Conservation (phyloP, 2,888 invertebrate genomes). For the Drosophila nr. fundita region DNA sequence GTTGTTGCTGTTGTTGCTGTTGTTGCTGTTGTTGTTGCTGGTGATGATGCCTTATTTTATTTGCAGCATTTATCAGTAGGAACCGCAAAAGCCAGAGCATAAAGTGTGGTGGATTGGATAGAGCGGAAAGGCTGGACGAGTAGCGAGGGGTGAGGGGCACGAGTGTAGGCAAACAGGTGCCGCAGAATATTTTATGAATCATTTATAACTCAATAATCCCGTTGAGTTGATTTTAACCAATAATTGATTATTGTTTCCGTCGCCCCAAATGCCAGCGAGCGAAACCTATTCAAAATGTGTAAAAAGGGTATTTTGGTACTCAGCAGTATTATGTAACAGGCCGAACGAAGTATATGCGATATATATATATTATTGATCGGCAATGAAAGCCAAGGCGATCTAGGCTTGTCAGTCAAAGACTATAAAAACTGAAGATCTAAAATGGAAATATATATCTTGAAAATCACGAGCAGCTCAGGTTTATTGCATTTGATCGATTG, state of each 20-base stretch:
- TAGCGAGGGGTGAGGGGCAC: neutral
- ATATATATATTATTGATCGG: neutral
- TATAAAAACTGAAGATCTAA: neutral
- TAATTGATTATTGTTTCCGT: constrained; percentile 76
- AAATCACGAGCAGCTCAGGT: neutral
- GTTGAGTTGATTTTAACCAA: constrained; percentile 78
- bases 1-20: neutral
- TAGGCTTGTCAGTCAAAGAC: neutral
- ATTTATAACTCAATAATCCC: constrained; percentile 78
- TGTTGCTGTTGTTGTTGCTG: constrained; percentile 22
- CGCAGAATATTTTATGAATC: constrained; percentile 75
- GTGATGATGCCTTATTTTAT: constrained; percentile 64
- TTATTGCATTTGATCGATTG: neutral
- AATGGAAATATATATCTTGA: no score
- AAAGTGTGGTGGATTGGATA: neutral
- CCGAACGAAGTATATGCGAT: neutral
- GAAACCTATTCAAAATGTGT: neutral
- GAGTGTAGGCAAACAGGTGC: constrained; percentile 53
- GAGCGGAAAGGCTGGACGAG: no score
- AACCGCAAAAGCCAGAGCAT: constrained; percentile 65
- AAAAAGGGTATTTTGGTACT: neutral
- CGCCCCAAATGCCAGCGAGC: constrained; percentile 1
- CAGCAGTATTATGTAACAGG: neutral
- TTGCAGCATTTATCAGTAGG: constrained; percentile 69
- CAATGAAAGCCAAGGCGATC: neutral